A percentile compares a stretch with the other conserved stretches of the same genome.
Conservation (phyloP, 2,888 invertebrate genomes). For the Formica aserva region DNA sequence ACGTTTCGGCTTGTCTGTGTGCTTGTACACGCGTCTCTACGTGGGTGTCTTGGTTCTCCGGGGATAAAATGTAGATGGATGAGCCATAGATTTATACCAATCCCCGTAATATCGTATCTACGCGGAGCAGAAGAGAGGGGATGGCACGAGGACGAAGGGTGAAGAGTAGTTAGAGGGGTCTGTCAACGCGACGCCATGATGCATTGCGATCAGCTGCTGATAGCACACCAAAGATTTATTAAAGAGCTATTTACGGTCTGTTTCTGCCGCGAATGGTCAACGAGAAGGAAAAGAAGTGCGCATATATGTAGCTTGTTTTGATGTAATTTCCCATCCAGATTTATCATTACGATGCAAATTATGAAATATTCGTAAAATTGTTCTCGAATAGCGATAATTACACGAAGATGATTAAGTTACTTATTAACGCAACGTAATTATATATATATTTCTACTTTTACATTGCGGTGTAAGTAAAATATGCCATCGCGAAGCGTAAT, state of each 20-base stretch:
- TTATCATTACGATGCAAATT: neutral
- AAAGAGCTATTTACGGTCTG: conserved; percentile 78
- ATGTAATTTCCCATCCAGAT: neutral
- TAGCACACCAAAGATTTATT: conserved; percentile 82
- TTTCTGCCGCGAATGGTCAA: conserved; percentile 48
- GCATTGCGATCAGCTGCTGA: conserved; percentile 84
- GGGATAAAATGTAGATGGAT: conserved; percentile 85
- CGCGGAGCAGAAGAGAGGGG: conserved; percentile 66
- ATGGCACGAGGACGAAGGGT: conserved; percentile 69
- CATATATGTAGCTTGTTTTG: conserved; percentile 9
- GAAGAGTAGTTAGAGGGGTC: conserved; percentile 77
- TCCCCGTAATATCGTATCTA: conserved; percentile 84
- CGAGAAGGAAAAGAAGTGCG: conserved; percentile 25
- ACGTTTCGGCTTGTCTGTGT: conserved; percentile 56
- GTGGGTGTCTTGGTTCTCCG: conserved; percentile 72
- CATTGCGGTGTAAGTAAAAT: conserved; percentile 20
- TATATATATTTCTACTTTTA: neutral
- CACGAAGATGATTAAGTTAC: neutral
- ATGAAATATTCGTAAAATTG: neutral
- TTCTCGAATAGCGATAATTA: neutral
- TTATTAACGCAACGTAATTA: neutral
- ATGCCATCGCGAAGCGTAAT: conserved; percentile 27
- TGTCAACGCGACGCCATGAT: conserved; percentile 83
- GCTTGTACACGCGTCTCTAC: conserved; percentile 60
- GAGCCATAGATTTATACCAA: conserved; percentile 85